A percentile compares a stretch with the other conserved stretches of the same genome.
Evolutionary conservation across 35 echinoderm and acorn worm genomes (phyloP).

Genomic region (Ptychodera flava): DNA sequence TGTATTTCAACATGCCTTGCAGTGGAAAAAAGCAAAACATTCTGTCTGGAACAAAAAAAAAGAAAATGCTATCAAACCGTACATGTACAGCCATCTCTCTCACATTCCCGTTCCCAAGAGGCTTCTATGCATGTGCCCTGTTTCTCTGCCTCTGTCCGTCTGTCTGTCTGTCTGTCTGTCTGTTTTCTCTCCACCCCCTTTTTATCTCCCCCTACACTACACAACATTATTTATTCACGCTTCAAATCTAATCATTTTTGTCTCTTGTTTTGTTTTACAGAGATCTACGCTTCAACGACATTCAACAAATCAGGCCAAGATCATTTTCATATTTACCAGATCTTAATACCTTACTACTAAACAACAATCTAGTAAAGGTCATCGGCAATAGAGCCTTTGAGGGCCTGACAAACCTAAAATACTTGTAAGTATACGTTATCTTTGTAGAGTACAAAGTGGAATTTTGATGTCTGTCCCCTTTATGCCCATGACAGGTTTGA

Average conservation of each 20-base stretch:
- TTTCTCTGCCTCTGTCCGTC: background rate
- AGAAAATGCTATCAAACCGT: too few species aligned
- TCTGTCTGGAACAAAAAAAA: too few species aligned
- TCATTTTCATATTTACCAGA: slow-evolving; percentile 73
- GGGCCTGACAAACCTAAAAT: slow-evolving; percentile 68
- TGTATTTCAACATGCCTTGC: too few species aligned
- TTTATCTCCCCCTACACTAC: too few species aligned
- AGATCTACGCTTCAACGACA: slow-evolving; percentile 92
- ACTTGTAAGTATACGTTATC: slow-evolving; percentile 74
- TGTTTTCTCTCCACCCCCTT: too few species aligned
- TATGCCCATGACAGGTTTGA: too few species aligned
- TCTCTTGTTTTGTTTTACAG: slow-evolving; percentile 48
- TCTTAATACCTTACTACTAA: slow-evolving; percentile 83
- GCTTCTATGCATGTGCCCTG: background rate
- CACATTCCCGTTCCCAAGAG: too few species aligned
- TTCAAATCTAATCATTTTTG: background rate
- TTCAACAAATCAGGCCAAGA: slow-evolving; percentile 56
- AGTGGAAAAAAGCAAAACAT: too few species aligned
- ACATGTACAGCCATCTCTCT: too few species aligned
- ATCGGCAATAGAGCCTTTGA: slow-evolving; percentile 80
- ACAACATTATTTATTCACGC: too few species aligned
- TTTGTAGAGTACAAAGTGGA: too few species aligned
- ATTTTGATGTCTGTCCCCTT: too few species aligned
- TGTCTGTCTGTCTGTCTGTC: background rate
- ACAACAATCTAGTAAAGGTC: slow-evolving; percentile 78